Conservation (phyloP, 2,113 vertebrate species). For the Cottus gobio region DNA sequence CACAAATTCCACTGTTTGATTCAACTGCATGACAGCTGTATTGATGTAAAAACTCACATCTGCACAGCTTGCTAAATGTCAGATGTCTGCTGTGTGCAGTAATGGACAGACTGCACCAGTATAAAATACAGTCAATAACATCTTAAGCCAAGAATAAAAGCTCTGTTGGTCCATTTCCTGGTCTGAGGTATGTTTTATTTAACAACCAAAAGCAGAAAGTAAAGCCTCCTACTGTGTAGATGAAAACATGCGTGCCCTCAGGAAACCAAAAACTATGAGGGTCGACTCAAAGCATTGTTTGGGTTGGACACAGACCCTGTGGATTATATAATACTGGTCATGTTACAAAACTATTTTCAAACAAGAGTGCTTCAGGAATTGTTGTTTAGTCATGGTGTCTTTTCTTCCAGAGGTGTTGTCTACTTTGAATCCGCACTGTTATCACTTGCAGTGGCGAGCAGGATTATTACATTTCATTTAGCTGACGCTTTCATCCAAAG, state of each 20-base stretch:
- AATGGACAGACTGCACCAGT: not conserved
- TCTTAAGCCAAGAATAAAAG: slow-evolving; percentile 20
- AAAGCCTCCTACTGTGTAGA: slow-evolving; percentile 3
- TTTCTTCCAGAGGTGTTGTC: not conserved
- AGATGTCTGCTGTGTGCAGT: not conserved
- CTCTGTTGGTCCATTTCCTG: slow-evolving; percentile 26
- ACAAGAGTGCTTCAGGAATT: no score
- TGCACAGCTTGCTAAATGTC: not conserved
- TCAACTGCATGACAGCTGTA: not conserved
- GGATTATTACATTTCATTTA: no score
- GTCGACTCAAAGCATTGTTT: slow-evolving; percentile 1
- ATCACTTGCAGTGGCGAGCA: not conserved
- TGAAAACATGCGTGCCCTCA: not conserved
- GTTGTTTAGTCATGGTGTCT: not conserved
- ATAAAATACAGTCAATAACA: slow-evolving; percentile 15
- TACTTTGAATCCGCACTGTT: not conserved
- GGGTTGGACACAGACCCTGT: not conserved
- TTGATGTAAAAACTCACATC: not conserved
- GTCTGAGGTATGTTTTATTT: slow-evolving; percentile 42
- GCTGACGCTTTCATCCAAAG: no score
- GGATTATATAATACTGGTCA: no score
- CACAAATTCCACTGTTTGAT: not conserved
- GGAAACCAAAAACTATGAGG: not conserved
- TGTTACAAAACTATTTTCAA: no score
- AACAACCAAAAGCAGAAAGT: slow-evolving; percentile 21